Base-by-base conservation (phyloP, 2,888 invertebrate species). In the Brachycybe producta region DNA sequence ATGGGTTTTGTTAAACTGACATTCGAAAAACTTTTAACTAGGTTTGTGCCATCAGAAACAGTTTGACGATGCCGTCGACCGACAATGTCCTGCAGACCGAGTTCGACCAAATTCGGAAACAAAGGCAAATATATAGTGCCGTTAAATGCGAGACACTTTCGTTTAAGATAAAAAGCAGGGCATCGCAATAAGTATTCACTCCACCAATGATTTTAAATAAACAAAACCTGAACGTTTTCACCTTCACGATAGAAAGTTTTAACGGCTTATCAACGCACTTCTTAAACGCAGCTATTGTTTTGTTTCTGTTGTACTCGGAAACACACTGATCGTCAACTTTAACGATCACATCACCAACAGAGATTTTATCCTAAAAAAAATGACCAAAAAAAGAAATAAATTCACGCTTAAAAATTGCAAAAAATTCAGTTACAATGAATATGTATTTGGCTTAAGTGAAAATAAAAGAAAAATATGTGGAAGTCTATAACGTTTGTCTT, bases 61-160 rank as follows among this genome's bases (percentile, higher is more conserved):
- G 27, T 15, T 5, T 24, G 23, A 11, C 32, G 28, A 11, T 24
- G 35, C 26, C 23, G 36, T 23, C 28, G 3, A 23, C 35, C 46
- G 15, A 24, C 36, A 36, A 17, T 15, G 35, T 46, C 30, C 17
- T 36, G 35, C 15, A 24, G 36, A 24, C 35, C 15, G 26, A 36
- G 46, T 27, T 36, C 26, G 24, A 46, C 28, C 23, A 46, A 23
- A 7, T n/a, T n/a, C n/a, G 46, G 26, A 35, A 46, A 24, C 36
- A 46, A 27, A 15, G 46, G 46, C 27, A 46, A 15, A 36, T 46
- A 46, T 17, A 46, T 27, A 7, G 46, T 23, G 27, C 46, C 46
- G 8, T 46, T 46, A 15, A 27, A 19, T 13, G 26, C 27, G 17
- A 24, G 46, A 21, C 46, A 46, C 46, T 46, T 30, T 11, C 13